Base-by-base conservation (phyloP, 1,140 invertebrate genomes). In the Ceratosolen fusciceps region DNA sequence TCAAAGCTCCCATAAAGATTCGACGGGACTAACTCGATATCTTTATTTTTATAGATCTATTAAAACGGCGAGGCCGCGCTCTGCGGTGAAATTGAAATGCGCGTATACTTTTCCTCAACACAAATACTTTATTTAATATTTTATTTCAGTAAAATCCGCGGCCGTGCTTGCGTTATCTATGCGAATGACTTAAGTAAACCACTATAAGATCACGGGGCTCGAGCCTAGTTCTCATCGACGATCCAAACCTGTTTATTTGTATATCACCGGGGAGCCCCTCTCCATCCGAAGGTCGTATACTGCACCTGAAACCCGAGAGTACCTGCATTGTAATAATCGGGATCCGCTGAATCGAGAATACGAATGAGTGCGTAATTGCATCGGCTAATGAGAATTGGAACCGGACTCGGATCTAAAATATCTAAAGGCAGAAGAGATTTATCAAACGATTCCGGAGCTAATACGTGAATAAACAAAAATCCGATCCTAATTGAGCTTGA, bases 221-320 rank as follows among this genome's bases (percentile, higher is more conserved):
- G 19, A 10, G 58, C 58, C 58, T 60, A 60, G 58, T 60, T 60
- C 14, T 1, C 58, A 60, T 60, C 12, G 58, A 60, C 58, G 14
- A 60, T 60, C 29, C 12, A 60, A 60, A 60, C 58, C 58, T 60
- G 58, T 60, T 60, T 60, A 34, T 60, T 60, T 31, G 58, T 31
- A 60, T 26, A 31, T 31, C 31, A 24, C 14, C 58, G n/a, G n/a
- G n/a, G n/a, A 60, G 29, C 58, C 19, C 31, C 26, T 60, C 14
- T 60, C 31, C 52, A 31, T 60, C 26, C 7, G 58, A 60, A 60
- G n/a, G 26, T 14, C 58, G 12, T 16, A 31, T 29, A 24, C 12
- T 60, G 26, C 12, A 31, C 31, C 12, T 31, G 29, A 60, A 60
- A 31, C 58, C 31, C 12, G 26, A 60, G 12, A 14, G 31, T 14